phyloP scores from a whole-genome alignment of 2,888 invertebrate genomes.

The Euclidia mi region DNA sequence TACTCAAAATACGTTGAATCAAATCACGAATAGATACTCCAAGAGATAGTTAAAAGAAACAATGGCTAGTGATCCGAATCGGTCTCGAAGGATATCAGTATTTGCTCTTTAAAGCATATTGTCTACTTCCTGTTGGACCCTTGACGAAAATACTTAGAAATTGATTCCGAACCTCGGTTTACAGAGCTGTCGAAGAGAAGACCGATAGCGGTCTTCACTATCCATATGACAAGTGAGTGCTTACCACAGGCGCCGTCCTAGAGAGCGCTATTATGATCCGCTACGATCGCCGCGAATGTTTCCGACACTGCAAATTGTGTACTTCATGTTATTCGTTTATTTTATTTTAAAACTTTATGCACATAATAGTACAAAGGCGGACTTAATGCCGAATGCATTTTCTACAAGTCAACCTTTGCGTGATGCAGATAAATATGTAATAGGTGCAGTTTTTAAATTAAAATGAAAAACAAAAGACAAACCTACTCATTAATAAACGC shows the following conservation, averaged over 20 bases:
- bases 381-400: too few relatives aligned
- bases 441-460: too few relatives aligned
- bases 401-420: too few relatives aligned
- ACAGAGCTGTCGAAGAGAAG: slow-evolving; percentile 79
- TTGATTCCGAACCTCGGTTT: slow-evolving; percentile 72
- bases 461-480: too few relatives aligned
- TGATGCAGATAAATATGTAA: too few relatives aligned
- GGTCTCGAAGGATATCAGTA: slow-evolving; percentile 45
- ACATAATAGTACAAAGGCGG: too few relatives aligned
- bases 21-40: slow-evolving; percentile 3
- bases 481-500: too few relatives aligned
- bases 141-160: slow-evolving; percentile 72
- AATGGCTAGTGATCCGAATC: slow-evolving; percentile 31
- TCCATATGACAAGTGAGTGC: slow-evolving; percentile 66
- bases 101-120: slow-evolving; percentile 57
- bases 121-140: slow-evolving; percentile 56
- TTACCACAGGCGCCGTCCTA: slow-evolving; percentile 48
- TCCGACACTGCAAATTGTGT: slow-evolving; percentile 44
- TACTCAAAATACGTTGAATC: slow-evolving; percentile 2
- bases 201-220: slow-evolving; percentile 66
- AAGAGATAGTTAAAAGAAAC: slow-evolving; percentile 36
- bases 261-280: slow-evolving; percentile 47
- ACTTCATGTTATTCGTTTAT: slow-evolving; percentile 22
- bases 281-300: slow-evolving; percentile 36
- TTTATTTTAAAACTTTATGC: too few relatives aligned